Evolutionary conservation across 2,797 vertebrate species (phyloP), one percentile per base, ranked within the genome.

Genomic region (Spondyliosoma cantharus): DNA sequence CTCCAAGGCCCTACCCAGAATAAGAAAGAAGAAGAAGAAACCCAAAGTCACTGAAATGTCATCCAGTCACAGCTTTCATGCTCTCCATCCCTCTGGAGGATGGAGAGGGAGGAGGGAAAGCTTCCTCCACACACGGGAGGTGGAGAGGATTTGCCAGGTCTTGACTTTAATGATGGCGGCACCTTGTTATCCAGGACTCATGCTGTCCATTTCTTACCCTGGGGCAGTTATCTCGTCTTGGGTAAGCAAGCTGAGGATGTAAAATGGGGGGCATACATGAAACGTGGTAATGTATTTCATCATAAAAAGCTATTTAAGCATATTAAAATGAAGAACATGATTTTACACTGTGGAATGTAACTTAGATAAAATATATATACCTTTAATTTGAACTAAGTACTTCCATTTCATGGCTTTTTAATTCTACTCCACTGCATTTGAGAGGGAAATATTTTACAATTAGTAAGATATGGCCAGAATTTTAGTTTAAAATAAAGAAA

Each of bases 131-230:
- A 62, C 19, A 22, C 50, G 60, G 16, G 16, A 68, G 16, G 32
- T 43, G 11, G 53, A 46, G 50, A 61, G 65, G 58, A 71, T 62
- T 81, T 59, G 65, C 73, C 75, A 66, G 73, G 57, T 58, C 71
- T 61, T 42, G 22, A 71, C 61, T 78, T 81, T 85, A 84, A 89
- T 86, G 81, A 91, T 74, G 37, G 66, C 60, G 80, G 65, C 60
- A 70, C 76, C 80, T 89, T 86, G 80, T 86, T 89, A 86, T 84
- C 81, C 65, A 15, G 65, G 78, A 70, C 69, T 71, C 86, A 77
- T 82, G 87, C 78, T 86, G 66, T 82, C 68, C 67, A 29, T 81
- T 70, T 83, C 37, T 56, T 67, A 83, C 53, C 75, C 67, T 1
- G 46, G 53, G 62, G 82, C 61, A 64, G 53, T 54, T 78, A 37